Evolutionary conservation across 2,113 vertebrate species (phyloP).

Genomic region (Oncorhynchus kisutch): DNA sequence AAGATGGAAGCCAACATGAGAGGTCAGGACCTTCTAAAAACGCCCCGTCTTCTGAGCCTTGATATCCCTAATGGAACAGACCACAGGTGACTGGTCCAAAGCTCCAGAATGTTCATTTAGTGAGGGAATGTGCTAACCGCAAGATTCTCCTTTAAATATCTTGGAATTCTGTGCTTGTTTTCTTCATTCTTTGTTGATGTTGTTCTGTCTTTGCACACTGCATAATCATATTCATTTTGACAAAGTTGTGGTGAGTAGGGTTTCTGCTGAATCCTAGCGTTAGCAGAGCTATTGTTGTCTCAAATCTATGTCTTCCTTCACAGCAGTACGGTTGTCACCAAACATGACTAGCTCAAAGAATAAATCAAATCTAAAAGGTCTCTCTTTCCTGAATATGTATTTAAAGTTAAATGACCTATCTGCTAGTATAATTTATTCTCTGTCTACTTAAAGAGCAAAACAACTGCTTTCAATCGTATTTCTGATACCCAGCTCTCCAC

Average conservation of each 20-base stretch:
- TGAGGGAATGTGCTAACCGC: not conserved
- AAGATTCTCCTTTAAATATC: not conserved
- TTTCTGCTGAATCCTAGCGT: conserved; percentile 40
- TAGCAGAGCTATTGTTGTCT: conserved; percentile 52
- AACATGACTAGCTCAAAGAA: conserved; percentile 6
- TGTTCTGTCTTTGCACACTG: conserved; percentile 28
- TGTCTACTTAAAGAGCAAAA: not conserved
- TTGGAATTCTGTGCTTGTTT: conserved; percentile 15
- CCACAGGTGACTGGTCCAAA: not conserved
- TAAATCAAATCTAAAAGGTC: not conserved
- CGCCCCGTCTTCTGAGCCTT: too few relatives aligned
- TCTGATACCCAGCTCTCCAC: conserved; percentile 19
- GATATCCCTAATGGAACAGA: not conserved
- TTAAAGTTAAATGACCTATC: not conserved
- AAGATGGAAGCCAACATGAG: not conserved
- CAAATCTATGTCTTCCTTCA: conserved; percentile 37
- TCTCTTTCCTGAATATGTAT: not conserved
- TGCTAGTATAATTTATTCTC: not conserved
- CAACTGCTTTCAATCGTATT: conserved; percentile 18
- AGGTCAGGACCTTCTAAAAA: not conserved
- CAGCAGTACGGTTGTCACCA: conserved; percentile 25
- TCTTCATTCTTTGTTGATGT: conserved; percentile 10
- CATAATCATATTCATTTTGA: conserved; percentile 37
- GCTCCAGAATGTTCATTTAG: not conserved
- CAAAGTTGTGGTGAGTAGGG: conserved; percentile 52